Base-by-base conservation (phyloP, 2,113 vertebrate species). In the Charina bottae region DNA sequence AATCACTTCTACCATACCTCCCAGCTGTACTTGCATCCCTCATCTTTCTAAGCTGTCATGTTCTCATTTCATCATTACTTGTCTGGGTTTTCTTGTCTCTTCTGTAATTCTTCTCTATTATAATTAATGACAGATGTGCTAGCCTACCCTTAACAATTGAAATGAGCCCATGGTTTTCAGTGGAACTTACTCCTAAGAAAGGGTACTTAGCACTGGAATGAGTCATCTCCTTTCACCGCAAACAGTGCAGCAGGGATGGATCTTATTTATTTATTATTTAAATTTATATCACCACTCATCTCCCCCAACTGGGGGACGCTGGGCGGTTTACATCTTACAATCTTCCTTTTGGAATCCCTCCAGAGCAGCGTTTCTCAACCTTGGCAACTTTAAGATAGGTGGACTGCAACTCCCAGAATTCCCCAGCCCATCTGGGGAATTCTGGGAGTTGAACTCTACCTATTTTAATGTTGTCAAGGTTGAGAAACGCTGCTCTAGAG, bases 1-100 rank as follows among this genome's bases (percentile, higher is more conserved):
- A 97, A 97, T 95, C 94, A 96, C 92, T 94, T 92, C 93, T 95
- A 92, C 92, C 96, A 96, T 95, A 94, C 93, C 84, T 88, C 92
- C 94, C 90, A 95, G 94, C 85, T 95, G 90, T 94, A 95, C 93
- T 94, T 95, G 55, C 72, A 90, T 64, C 86, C 86, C 90, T 88
- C 46, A 24, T 42, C 94, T 96, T 93, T 96, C 89, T 93, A 68
- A 95, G 88, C 93, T 90, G 84, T 96, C 91, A 94, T 92, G 90
- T 94, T 92, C 89, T 91, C 92, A 97, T 96, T 96, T 94, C 97
- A 95, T 96, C 95, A 93, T 94, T 56, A 24, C 93, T 90, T 94
- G 94, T 96, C 95, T 93, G 92, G 85, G 93, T 95, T 87, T 93
- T 93, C 92, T 84, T 94, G 90, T 85, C 93, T 93, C 56, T 94